phyloP scores from a whole-genome alignment of 1,140 invertebrate genomes.

The Drosophila arizonae region DNA sequence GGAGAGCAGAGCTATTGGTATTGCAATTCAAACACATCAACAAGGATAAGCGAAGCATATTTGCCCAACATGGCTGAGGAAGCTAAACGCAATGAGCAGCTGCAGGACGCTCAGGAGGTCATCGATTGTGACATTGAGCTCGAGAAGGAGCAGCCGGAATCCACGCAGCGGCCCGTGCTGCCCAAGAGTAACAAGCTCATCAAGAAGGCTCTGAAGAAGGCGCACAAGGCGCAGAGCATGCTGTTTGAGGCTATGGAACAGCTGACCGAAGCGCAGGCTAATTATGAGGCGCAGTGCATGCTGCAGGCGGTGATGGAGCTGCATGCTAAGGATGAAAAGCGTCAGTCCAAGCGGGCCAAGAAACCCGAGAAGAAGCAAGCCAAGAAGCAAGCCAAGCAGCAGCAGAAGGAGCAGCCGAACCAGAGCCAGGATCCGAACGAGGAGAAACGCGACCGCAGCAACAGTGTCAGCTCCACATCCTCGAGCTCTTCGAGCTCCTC shows the following conservation, averaged over 20 bases:
- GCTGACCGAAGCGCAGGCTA: constrained; percentile 43
- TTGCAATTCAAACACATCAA: constrained; percentile 1
- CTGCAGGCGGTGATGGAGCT: constrained; percentile 4
- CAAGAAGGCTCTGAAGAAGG: constrained; percentile 61
- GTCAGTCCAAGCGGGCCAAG: constrained; percentile 25
- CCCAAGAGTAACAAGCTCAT: constrained; percentile 20
- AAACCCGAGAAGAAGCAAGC: constrained; percentile 28
- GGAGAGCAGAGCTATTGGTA: not conserved
- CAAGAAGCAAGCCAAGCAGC: constrained; percentile 48
- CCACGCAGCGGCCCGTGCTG: not conserved
- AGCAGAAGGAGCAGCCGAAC: not conserved
- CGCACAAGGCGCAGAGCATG: constrained; percentile 57
- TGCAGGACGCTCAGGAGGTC: constrained; percentile 25
- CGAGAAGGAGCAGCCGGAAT: constrained; percentile 28
- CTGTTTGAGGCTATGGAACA: constrained; percentile 50
- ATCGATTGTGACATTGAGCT: constrained; percentile 52
- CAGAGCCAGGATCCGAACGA: not conserved
- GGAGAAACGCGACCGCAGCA: constrained; percentile 32
- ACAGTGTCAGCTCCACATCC: constrained; percentile 43
- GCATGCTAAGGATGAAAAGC: constrained; percentile 4
- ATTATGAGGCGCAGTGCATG: no score
- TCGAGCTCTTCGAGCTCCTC: constrained; percentile 23
- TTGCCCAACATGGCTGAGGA: constrained; percentile 20
- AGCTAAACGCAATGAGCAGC: constrained; percentile 7
- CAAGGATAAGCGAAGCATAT: not conserved